phyloP scores from a whole-genome alignment of 1,140 invertebrate species.

The Nylanderia fulva region DNA sequence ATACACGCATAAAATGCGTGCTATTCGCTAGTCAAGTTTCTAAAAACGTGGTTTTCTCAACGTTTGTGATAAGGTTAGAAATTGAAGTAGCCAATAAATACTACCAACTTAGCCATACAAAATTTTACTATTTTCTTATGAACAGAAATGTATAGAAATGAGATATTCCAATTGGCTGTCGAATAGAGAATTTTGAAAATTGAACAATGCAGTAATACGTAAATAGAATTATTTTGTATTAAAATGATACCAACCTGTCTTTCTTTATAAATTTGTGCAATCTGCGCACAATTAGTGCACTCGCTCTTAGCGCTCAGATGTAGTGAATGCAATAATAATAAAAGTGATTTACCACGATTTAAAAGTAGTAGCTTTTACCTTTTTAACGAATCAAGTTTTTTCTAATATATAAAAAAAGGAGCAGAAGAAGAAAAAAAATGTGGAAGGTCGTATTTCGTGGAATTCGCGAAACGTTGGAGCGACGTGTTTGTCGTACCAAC shows the following conservation, averaged over 20 bases:
- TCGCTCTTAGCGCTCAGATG: background rate
- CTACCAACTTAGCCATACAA: background rate
- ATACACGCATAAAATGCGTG: background rate
- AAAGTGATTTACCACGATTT: background rate
- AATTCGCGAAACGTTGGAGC: slow-evolving; percentile 79
- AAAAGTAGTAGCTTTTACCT: background rate
- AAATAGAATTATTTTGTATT: background rate
- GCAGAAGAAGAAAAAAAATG: slow-evolving; percentile 68
- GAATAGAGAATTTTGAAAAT: background rate
- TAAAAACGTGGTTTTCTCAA: background rate
- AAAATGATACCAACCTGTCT: background rate
- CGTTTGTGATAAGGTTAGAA: slow-evolving; percentile 16
- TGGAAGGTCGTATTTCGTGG: slow-evolving; percentile 81
- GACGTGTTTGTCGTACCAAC: slow-evolving; percentile 79
- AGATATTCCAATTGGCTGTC: background rate
- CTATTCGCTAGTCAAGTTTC: background rate
- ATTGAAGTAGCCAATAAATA: background rate
- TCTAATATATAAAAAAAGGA: background rate
- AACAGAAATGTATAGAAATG: background rate
- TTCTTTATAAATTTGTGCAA: background rate
- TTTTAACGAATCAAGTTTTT: background rate
- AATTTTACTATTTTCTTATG: background rate
- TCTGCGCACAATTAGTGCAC: background rate
- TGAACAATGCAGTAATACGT: background rate
- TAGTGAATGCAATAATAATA: background rate